phyloP scores from a whole-genome alignment of 2,113 vertebrate species.

The Fulica atra region DNA sequence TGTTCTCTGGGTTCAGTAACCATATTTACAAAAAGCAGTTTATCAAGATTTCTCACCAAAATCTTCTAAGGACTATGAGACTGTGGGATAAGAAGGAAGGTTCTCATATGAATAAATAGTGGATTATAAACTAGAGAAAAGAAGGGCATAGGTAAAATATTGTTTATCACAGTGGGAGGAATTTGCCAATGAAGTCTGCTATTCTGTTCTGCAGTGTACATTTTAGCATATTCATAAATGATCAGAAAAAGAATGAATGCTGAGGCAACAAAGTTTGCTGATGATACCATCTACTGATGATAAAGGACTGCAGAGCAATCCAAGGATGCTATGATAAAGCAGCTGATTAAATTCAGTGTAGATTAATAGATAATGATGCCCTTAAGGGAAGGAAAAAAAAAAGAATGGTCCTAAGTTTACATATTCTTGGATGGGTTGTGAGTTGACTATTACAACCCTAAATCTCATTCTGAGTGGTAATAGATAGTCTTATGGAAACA shows the following conservation, averaged over 20 bases:
- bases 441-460: conserved; percentile 13
- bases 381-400: neutral
- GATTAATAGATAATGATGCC: conserved; percentile 36
- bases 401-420: conserved; percentile 20
- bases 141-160: neutral
- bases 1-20: neutral
- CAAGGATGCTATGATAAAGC: conserved; percentile 18
- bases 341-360: conserved; percentile 24
- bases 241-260: neutral
- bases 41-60: neutral
- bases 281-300: neutral
- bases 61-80: neutral
- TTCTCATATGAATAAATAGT: neutral
- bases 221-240: neutral
- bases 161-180: neutral
- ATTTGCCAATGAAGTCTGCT: neutral
- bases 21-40: neutral
- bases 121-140: neutral
- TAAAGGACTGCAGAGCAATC: conserved; percentile 17
- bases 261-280: neutral
- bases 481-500: conserved; percentile 40
- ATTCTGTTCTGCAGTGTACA: neutral
- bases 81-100: neutral
- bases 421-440: neutral
- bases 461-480: conserved; percentile 49